Base-by-base conservation (phyloP, 2,888 invertebrate species). In the Barypeithes pellucidus region DNA sequence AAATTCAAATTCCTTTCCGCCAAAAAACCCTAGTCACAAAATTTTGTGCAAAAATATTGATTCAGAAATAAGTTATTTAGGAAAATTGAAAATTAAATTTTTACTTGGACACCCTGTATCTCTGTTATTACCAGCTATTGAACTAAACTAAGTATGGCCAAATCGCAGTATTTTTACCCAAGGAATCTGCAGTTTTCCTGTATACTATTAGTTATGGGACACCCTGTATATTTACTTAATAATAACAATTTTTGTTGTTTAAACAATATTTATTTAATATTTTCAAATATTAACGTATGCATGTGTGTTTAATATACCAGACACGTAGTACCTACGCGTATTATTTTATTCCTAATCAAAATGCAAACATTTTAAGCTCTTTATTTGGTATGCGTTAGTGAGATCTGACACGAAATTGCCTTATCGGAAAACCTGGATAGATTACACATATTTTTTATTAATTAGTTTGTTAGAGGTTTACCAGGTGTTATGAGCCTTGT, bases 361-460 rank as follows among this genome's bases (percentile, higher is more conserved):
- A 62, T 3, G 33, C 29, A 69, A 69, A 61, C 62, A 61, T 61
- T 57, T 69, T 69, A 61, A 61, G 68, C 61, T 62, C 60, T 47
- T 36, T 61, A 69, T 69, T 69, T 69, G 61, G 45, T 50, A 22
- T 52, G 22, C 16, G 43, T 54, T 67, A 66, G 50, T 67, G 8
- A 29, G 36, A 68, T 69, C 62, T 61, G 41, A 50, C 33, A 61
- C 68, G 22, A 60, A 68, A 60, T 52, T 33, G 33, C 54, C 16
- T 57, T 57, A 57, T 57, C 54, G 12, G 16, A 33, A 33, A 57
- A 14, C 16, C 43, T 22, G 33, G 60, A 54, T 52, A 61, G 39
- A 52, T 62, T 68, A 68, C 59, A 60, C 36, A 29, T 47, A 47
- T 14, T 36, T 36, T 39, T 69, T 50, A 50, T 50, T 24, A 50